Evolutionary conservation across 2,113 vertebrate species (phyloP).

Genomic region (Grammomys surdaster): DNA sequence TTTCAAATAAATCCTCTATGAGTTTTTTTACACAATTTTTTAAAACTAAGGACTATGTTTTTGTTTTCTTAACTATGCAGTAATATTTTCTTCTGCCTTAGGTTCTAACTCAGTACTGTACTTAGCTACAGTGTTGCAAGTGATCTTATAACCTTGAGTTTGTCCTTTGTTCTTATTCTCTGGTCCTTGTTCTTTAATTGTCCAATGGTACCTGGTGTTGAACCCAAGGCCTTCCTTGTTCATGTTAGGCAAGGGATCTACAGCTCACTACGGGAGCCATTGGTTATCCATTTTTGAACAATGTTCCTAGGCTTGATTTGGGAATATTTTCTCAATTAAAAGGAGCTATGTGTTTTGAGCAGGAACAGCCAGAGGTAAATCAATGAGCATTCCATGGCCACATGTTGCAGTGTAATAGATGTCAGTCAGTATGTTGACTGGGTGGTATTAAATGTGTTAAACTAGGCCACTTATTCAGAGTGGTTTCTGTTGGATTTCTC

Average conservation of each 20-base stretch:
- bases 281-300: not conserved
- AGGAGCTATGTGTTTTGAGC: not conserved
- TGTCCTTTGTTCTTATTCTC: not conserved
- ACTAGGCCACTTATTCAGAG: not conserved
- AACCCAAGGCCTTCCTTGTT: not conserved
- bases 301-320: not conserved
- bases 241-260: too few species aligned
- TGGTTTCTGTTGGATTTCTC: not conserved
- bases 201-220: not conserved
- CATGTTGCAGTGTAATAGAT: not conserved
- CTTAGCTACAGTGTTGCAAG: not conserved
- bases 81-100: not conserved
- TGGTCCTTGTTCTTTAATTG: not conserved
- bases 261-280: not conserved
- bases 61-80: not conserved
- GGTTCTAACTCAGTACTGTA: not conserved
- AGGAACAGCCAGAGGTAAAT: not conserved
- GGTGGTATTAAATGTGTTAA: not conserved
- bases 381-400: not conserved
- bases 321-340: not conserved
- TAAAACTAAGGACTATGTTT: not conserved
- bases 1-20: not conserved
- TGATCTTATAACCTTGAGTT: not conserved
- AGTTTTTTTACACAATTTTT: not conserved
- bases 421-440: not conserved